These are phyloP conservation scores for Bucco capensis DNA, from an alignment of 2,113 vertebrate species.

Conservation along the genomic window DNA sequence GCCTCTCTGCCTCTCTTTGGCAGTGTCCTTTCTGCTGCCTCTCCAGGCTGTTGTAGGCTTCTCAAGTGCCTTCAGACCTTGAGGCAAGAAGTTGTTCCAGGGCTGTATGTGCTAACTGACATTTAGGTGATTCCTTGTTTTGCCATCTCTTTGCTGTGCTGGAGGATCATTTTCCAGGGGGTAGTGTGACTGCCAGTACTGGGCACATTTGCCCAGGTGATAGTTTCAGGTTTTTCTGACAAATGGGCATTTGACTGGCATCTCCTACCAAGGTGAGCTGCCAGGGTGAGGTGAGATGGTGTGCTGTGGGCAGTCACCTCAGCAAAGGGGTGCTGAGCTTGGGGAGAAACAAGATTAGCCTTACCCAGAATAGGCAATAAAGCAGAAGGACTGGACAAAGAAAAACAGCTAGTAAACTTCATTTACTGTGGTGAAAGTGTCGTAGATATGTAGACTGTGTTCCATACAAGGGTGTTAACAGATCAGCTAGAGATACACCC, in stretches of 20 bases:
- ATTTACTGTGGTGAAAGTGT: neutral
- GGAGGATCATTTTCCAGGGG: neutral
- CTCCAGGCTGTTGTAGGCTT: neutral
- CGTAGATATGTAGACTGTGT: neutral
- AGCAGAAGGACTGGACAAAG: neutral
- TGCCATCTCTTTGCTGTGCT: neutral
- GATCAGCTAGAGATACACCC: neutral
- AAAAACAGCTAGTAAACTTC: neutral
- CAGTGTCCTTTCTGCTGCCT: neutral
- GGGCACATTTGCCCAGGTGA: neutral
- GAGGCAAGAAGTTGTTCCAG: neutral
- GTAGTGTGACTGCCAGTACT: neutral
- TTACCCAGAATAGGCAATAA: neutral
- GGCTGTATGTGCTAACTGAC: neutral
- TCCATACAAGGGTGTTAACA: neutral
- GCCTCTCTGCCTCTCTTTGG: neutral
- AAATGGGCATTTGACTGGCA: neutral
- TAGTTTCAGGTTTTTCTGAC: neutral
- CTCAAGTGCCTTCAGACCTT: neutral
- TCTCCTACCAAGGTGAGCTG: neutral
- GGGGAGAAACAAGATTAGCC: neutral
- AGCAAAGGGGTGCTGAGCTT: neutral
- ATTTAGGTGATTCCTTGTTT: slow-evolving; percentile 8
- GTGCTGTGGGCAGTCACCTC: neutral
- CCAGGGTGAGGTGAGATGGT: neutral